Conservation (phyloP, 1,140 invertebrate genomes). For the Caenorhabditis latens region DNA sequence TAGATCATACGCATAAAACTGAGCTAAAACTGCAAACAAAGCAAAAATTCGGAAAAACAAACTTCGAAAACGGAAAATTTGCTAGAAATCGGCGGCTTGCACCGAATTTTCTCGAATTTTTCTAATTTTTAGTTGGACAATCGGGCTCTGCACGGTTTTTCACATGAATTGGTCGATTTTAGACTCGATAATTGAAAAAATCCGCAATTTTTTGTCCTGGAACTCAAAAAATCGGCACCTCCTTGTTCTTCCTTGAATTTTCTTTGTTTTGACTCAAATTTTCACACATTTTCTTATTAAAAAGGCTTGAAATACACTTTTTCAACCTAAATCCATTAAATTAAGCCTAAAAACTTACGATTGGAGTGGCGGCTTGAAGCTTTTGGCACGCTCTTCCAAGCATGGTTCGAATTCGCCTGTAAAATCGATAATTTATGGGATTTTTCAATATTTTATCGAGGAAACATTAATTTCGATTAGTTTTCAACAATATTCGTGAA, state of each 20-base stretch:
- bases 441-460: background rate
- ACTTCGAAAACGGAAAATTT: too few species aligned
- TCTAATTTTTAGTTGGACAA: too few species aligned
- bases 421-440: background rate
- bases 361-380: slow-evolving; percentile 25
- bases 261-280: background rate
- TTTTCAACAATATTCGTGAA: background rate
- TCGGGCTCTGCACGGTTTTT: too few species aligned
- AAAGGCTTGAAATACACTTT: background rate
- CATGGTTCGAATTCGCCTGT: slow-evolving; percentile 15
- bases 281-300: background rate
- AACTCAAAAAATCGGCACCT: too few species aligned
- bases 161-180: too few species aligned
- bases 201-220: too few species aligned
- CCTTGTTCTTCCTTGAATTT: background rate
- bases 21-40: too few species aligned
- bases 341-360: background rate
- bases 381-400: slow-evolving; percentile 39
- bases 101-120: too few species aligned
- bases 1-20: too few species aligned
- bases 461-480: background rate
- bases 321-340: background rate
- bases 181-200: too few species aligned
- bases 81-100: too few species aligned
- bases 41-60: too few species aligned